Evolutionary conservation across 2,888 invertebrate genomes (phyloP), one percentile per base, ranked within the genome.

Genomic region (Schrankia costaestrigalis): DNA sequence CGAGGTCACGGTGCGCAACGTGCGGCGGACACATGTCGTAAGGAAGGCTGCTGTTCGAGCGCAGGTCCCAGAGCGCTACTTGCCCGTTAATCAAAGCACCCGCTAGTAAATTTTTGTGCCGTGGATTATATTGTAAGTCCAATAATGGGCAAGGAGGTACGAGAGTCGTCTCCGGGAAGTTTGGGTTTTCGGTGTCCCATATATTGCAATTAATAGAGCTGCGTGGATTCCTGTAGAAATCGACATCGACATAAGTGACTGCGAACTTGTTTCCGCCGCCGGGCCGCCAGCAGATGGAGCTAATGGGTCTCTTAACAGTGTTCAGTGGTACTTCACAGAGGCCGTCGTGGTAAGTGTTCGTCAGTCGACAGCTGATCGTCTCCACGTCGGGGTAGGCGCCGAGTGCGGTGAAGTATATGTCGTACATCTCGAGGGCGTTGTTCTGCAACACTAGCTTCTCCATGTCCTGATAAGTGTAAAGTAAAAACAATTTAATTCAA

Each of bases 341-440:
- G 50, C 41, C 26, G 72, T 94, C 94, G 53, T 93, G 91, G 81
- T 94, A 97, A 27, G 95, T 93, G 77, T 96, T 96, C 2, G 96
- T 92, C 0, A 95, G 96, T 34, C 94, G 91, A 18, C 92, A 91
- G 38, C 90, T 87, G 56, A 89, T 90, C 26, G 89, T 90, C 70
- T 94, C 93, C 0, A 91, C 88, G 28, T 91, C 73, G 1, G 92
- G 90, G 3, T 91, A 89, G 1, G 90, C 82, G 37, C 91, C 90
- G 53, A 93, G 89, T 46, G 94, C 93, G 23, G 90, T 89, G 77
- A 96, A 97, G 77, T 96, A 97, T 49, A 94, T 92, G 67, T 95
- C 93, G 76, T 97, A 97, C 69, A 98, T 95, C 71, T 97, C 94
- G 24, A 97, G 91, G 0, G 97, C 94, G 77, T 96, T 97, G 78